Base-by-base conservation (phyloP, 2,888 invertebrate species). In the Heliconius hortense region DNA sequence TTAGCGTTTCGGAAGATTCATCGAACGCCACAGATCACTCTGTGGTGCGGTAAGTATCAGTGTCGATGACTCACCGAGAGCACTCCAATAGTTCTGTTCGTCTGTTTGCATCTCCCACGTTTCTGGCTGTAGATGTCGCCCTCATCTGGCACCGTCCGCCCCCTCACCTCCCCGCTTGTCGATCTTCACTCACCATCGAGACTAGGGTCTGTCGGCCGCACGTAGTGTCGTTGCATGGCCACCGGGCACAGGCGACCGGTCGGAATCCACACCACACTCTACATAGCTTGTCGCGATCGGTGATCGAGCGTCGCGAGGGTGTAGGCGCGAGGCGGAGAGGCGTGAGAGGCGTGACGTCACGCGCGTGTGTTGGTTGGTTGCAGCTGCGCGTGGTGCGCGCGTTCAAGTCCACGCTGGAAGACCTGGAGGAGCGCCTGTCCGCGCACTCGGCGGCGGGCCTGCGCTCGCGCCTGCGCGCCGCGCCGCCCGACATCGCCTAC, bases 341-440 rank as follows among this genome's bases (percentile, higher is more conserved):
- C 56, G 81, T 73, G 79, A 76, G 80, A 75, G 77, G 77, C 79
- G 79, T 77, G 80, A 76, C 73, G 88, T 89, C 90, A 79, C 78
- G 78, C 89, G 90, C 89, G 90, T 81, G 81, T 84, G 84, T 84
- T 87, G 95, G 84, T 84, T 87, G 95, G 96, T 98, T 97, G 96
- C 98, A 99, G 99, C 97, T 99, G 95, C 98, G 99, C 95, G 99
- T 99, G 95, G 99, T 99, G 95, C 98, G 99, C 96, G 99, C 99
- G 93, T 99, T 99, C 98, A 98, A 98, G 96, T 98, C 98, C 89
- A 99, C 97, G 91, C 96, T 99, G 96, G 99, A 99, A 96, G 99
- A 99, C 95, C 95, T 99, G 95, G 99, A 98, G 95, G 99, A 99
- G 95, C 97, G 98, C 88, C 98, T 99, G 94, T 99, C 98, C 94